Percentiles rank a stretch among this genome's conserved stretches.
Evolutionary conservation across 2,888 invertebrate species (phyloP).

Genomic region (Shargacucullia verbasci): DNA sequence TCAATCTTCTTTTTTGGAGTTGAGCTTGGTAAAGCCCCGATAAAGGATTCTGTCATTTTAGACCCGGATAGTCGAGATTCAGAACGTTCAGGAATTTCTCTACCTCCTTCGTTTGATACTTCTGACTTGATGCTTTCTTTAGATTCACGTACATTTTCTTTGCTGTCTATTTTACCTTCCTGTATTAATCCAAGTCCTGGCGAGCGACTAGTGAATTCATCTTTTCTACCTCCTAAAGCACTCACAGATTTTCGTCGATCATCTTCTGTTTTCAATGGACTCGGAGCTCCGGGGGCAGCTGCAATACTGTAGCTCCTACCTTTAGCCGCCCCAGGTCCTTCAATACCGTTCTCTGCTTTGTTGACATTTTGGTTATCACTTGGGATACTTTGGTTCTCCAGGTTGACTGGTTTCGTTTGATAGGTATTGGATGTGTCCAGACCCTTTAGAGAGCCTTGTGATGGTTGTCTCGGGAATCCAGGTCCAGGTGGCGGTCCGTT

Average conservation of each 20-base stretch:
- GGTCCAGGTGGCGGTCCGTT: constrained; percentile 63
- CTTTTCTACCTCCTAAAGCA: constrained; percentile 80
- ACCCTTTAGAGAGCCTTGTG: constrained; percentile 79
- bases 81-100: constrained; percentile 76
- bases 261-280: constrained; percentile 82
- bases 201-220: constrained; percentile 77
- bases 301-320: constrained; percentile 88
- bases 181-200: constrained; percentile 84
- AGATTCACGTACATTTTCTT: constrained; percentile 81
- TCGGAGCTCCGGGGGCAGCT: constrained; percentile 84
- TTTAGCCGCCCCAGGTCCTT: constrained; percentile 82
- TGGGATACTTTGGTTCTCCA: constrained; percentile 78
- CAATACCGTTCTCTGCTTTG: constrained; percentile 78
- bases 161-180: constrained; percentile 81
- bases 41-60: constrained; percentile 86
- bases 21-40: constrained; percentile 78
- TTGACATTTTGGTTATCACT: constrained; percentile 74
- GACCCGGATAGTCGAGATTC: constrained; percentile 84
- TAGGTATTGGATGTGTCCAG: constrained; percentile 72
- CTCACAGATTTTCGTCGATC: constrained; percentile 87
- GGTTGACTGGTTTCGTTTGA: constrained; percentile 82
- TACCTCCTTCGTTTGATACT: constrained; percentile 69
- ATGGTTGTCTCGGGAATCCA: constrained; percentile 79
- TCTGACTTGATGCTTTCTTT: constrained; percentile 83
- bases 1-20: constrained; percentile 77